phyloP scores from a whole-genome alignment of 2,797 vertebrate species.

The Manis crassicaudata region DNA sequence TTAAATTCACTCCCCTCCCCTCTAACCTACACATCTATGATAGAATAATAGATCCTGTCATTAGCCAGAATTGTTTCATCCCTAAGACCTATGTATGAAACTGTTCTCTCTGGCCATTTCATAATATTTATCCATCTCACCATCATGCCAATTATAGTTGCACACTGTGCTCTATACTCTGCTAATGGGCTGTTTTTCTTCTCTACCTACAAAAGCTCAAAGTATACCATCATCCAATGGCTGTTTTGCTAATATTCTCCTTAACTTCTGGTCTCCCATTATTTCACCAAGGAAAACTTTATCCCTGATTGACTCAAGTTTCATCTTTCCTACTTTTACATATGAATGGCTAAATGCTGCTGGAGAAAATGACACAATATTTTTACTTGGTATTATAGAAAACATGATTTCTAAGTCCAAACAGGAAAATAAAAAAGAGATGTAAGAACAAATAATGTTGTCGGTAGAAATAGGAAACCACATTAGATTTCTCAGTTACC shows the following conservation, averaged over 20 bases:
- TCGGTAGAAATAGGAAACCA: not conserved
- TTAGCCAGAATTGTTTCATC: not conserved
- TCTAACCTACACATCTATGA: not conserved
- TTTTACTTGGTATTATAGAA: not conserved
- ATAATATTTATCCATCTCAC: not conserved
- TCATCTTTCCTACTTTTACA: not conserved
- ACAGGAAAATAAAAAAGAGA: not conserved
- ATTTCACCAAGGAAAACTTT: not conserved
- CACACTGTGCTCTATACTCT: not conserved
- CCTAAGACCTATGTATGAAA: not conserved
- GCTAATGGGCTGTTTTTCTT: not conserved
- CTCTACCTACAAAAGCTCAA: not conserved
- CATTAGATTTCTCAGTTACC: not conserved
- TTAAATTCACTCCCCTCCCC: not conserved
- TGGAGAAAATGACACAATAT: not conserved
- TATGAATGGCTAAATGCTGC: not conserved
- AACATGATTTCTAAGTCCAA: not conserved
- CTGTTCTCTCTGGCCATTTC: not conserved
- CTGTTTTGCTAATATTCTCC: not conserved
- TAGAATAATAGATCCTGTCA: not conserved
- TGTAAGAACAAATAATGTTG: not conserved
- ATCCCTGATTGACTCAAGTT: not conserved
- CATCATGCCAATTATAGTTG: not conserved
- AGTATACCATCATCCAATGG: not conserved
- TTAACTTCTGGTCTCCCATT: not conserved